Evolutionary conservation across 1,140 invertebrate species (phyloP), one percentile per base, ranked within the genome.

Genomic region (Diploscapter pachys): DNA sequence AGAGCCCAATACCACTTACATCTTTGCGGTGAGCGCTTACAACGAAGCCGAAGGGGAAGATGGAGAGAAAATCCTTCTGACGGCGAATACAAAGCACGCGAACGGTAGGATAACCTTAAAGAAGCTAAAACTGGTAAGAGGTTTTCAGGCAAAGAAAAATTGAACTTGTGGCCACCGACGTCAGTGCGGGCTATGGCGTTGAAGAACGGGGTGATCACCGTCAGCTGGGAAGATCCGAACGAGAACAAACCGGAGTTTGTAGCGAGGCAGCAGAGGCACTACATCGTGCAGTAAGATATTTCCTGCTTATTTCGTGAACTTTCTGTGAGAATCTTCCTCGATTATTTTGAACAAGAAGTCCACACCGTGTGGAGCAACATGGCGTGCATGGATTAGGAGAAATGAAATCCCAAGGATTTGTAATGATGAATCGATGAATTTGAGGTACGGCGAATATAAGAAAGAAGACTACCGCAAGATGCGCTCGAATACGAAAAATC

Each of bases 41-140:
- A 83, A 83, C 69, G 82, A 83, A 74, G 82, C 82, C 5, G 82
- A 80, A 49, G 82, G 76, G 57, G 82, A 83, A 56, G 82, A 83
- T 63, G 83, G 82, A 54, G 80, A 83, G 63, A 76, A 76, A 53
- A 81, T 83, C 13, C 70, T 83, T 9, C 54, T 84, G 11, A 78
- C 81, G 4, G 81, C 81, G 8, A 81, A 72, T 13, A 83, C 82
- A 9, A 54, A 62, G 2, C 70, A 54, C 6, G 55, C 61, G 5
- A 64, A 62, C 11, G 73, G 73, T 57, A 54, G 55, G 51, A 56
- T 61, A 50, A 70, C 68, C 1, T 31, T 31, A 31, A 31, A 31
- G 31, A 31, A 31, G 0, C 31, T 31, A 31, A 31, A 31, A 31
- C 1, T 31, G 31, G 31, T 31, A 31, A 31, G 31, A 31, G 31